phyloP scores from a whole-genome alignment of 2,797 vertebrate species.

The Coranthus polyacanthus region DNA sequence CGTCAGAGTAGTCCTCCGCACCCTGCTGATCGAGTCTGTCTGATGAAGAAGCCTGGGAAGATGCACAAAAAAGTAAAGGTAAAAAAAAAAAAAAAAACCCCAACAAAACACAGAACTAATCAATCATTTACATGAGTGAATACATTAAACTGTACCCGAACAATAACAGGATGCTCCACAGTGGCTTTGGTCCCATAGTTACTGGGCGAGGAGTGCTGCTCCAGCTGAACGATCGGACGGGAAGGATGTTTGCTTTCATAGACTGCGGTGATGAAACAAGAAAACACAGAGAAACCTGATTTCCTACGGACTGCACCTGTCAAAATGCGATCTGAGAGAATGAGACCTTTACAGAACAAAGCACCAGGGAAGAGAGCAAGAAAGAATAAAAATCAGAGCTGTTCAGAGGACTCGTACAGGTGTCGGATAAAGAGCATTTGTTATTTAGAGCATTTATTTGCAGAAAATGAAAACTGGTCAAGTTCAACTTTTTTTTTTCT shows the following conservation, averaged over 20 bases:
- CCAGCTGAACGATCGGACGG: slow-evolving; percentile 78
- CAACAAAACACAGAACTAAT: neutral
- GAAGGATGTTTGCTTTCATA: slow-evolving; percentile 68
- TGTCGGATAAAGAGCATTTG: slow-evolving; percentile 6
- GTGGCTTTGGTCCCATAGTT: slow-evolving; percentile 83
- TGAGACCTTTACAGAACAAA: slow-evolving; percentile 16
- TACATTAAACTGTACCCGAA: slow-evolving; percentile 79
- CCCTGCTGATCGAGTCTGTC: slow-evolving; percentile 87
- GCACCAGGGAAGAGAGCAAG: neutral
- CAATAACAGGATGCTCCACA: slow-evolving; percentile 79
- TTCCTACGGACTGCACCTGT: slow-evolving; percentile 10
- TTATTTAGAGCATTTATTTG: too few relatives aligned
- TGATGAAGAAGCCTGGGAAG: slow-evolving; percentile 83
- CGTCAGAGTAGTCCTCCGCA: slow-evolving; percentile 81
- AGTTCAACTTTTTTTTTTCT: too few relatives aligned
- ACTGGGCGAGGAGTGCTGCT: slow-evolving; percentile 83
- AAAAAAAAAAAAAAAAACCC: too few relatives aligned
- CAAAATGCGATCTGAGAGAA: slow-evolving; percentile 31
- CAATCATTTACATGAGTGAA: neutral
- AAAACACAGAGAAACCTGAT: slow-evolving; percentile 23
- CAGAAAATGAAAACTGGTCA: too few relatives aligned
- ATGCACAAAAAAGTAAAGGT: neutral
- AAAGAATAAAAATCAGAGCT: neutral
- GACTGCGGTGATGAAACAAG: slow-evolving; percentile 45
- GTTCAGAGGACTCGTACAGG: slow-evolving; percentile 23